These are phyloP conservation scores for Cetonia aurata DNA, from an alignment of 2,888 invertebrate genomes.

Conservation along the genomic window DNA sequence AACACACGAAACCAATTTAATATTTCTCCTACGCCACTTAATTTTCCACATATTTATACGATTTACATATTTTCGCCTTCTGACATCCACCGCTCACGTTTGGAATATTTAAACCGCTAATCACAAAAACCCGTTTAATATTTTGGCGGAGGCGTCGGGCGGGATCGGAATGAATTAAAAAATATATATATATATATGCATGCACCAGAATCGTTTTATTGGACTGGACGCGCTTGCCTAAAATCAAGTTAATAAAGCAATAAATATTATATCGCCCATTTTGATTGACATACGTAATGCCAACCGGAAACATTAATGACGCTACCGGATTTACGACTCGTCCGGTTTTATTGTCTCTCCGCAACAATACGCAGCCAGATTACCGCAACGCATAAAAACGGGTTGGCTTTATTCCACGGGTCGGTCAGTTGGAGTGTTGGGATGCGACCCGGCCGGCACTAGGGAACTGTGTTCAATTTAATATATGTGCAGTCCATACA, in stretches of 20 bases:
- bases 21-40: no score
- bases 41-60: no score
- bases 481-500: background rate
- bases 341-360: constrained; percentile 32
- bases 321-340: constrained; percentile 16
- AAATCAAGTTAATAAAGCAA: constrained; percentile 33
- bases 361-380: background rate
- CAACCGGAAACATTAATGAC: constrained; percentile 39
- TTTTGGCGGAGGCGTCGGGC: no score
- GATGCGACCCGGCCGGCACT: no score
- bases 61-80: no score
- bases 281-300: constrained; percentile 34
- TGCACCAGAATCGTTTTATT: background rate
- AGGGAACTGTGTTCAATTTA: no score
- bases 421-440: background rate
- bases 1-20: no score
- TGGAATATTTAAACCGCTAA: no score
- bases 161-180: no score
- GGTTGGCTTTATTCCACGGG: constrained; percentile 11
- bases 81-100: no score
- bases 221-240: background rate
- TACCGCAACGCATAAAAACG: constrained; percentile 30
- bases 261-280: constrained; percentile 37
- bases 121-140: no score
- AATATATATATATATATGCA: background rate